Evolutionary conservation across 2,888 invertebrate species (phyloP).

Genomic region (Hoplodrina blanda): DNA sequence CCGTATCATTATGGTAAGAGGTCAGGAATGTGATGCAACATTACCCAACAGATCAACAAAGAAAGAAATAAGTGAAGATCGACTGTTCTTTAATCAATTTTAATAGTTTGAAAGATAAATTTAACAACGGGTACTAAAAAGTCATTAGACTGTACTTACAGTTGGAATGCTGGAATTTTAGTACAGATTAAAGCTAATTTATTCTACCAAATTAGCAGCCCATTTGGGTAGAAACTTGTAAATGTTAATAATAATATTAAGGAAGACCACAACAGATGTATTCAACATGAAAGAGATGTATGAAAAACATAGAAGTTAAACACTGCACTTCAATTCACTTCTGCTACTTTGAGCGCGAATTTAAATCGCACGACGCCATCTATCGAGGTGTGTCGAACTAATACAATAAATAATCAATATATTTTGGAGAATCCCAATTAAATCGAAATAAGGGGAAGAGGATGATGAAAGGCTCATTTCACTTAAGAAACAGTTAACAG

Average conservation of each 20-base stretch:
- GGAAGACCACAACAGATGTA: not conserved
- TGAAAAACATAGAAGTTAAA: not conserved
- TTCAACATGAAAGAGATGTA: not conserved
- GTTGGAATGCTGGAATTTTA: not conserved
- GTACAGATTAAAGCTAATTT: no score
- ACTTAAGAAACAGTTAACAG: not conserved
- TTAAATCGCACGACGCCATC: no score
- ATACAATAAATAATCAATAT: no score
- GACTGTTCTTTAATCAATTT: not conserved
- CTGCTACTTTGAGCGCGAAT: no score
- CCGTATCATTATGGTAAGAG: conserved; percentile 4
- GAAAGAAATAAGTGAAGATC: not conserved
- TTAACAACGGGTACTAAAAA: conserved; percentile 6
- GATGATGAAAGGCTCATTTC: not conserved
- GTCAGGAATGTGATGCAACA: conserved; percentile 19
- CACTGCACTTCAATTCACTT: no score
- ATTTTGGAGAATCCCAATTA: no score
- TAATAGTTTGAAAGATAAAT: not conserved
- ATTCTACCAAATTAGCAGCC: not conserved
- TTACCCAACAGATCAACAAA: conserved; percentile 27
- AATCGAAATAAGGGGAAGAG: conserved; percentile 3
- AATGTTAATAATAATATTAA: not conserved
- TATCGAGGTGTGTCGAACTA: no score
- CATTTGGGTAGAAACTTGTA: not conserved
- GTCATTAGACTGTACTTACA: not conserved